Evolutionary conservation across 2,888 invertebrate genomes (phyloP).

Genomic region (Apodemia hepburni): DNA sequence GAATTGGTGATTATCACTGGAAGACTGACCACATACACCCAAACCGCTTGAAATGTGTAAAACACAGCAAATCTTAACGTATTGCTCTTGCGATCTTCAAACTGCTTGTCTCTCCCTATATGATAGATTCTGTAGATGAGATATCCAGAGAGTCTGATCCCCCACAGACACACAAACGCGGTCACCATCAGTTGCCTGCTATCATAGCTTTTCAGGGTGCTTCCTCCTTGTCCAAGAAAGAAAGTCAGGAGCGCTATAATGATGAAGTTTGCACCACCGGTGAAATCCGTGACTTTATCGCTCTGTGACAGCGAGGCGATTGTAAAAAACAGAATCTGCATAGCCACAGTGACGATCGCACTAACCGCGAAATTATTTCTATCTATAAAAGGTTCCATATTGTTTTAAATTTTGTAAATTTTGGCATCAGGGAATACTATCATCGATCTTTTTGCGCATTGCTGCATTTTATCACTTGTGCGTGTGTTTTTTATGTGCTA

Average conservation of each 20-base stretch:
- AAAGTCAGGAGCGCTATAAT: constrained; percentile 93
- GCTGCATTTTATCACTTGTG: constrained; percentile 50
- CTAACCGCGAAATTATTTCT: constrained; percentile 92
- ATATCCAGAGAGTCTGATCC: constrained; percentile 91
- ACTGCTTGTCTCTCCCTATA: constrained; percentile 94
- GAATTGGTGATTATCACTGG: constrained; percentile 96
- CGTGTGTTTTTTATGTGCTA: constrained; percentile 32
- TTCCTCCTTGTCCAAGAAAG: constrained; percentile 90
- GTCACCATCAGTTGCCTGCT: constrained; percentile 96
- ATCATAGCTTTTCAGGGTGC: constrained; percentile 86
- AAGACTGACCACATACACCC: constrained; percentile 95
- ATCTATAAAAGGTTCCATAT: constrained; percentile 88
- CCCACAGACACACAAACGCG: constrained; percentile 93
- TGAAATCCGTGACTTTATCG: constrained; percentile 96
- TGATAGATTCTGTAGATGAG: constrained; percentile 94
- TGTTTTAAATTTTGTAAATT: constrained; percentile 44
- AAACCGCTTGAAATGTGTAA: constrained; percentile 95
- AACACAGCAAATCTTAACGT: constrained; percentile 94
- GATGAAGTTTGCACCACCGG: constrained; percentile 95
- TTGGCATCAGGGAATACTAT: constrained; percentile 53
- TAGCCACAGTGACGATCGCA: constrained; percentile 90
- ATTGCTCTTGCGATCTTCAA: constrained; percentile 93
- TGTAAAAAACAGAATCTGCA: constrained; percentile 94
- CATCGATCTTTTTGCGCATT: constrained; percentile 59
- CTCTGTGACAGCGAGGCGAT: constrained; percentile 92